Evolutionary conservation across 53 echinoderm and acorn worm species (phyloP).

Genomic region (Stichopus horrens): DNA sequence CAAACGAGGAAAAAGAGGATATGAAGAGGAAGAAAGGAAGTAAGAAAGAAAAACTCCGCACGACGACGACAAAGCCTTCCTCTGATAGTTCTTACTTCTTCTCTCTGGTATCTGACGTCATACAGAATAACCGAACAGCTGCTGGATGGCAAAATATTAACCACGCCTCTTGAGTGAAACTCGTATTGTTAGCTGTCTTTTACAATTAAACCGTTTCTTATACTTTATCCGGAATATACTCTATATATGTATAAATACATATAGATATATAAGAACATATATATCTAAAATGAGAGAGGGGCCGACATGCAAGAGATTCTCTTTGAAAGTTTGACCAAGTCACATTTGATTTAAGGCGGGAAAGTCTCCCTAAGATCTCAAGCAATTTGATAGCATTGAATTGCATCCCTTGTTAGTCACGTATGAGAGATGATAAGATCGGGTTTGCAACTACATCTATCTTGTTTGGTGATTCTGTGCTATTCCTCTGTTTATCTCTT

Average conservation of each 20-base stretch:
- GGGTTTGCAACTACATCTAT: no score
- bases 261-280: constrained; percentile 37
- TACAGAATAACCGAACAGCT: background rate
- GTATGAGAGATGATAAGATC: no score
- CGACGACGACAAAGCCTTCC: background rate
- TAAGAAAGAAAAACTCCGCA: background rate
- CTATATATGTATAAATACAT: constrained; percentile 30
- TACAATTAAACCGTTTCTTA: background rate
- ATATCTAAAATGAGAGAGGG: background rate
- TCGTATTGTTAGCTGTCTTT: background rate
- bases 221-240: background rate
- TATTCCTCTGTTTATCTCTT: no score
- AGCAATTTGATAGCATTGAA: no score
- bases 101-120: constrained; percentile 26
- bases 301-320: no score
- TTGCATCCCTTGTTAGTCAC: no score
- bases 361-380: no score
- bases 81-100: background rate
- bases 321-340: no score
- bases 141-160: constrained; percentile 28
- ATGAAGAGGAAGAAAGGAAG: background rate
- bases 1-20: background rate
- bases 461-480: no score
- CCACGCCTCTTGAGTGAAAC: constrained; percentile 31
- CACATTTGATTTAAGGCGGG: no score